phyloP scores from a whole-genome alignment of 2,888 invertebrate genomes.

The Choreutis nemorana region DNA sequence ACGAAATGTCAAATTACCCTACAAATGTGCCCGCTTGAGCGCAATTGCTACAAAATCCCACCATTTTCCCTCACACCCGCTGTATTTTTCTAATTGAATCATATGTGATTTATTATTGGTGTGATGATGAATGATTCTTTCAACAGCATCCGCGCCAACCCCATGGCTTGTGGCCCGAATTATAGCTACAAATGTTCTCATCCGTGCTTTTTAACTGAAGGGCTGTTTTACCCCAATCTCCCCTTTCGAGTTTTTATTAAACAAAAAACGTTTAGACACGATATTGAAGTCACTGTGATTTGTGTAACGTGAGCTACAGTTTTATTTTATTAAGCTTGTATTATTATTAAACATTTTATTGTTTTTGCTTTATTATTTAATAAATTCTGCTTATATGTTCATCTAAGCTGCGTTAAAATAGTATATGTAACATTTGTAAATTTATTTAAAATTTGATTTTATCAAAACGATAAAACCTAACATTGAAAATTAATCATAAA shows the following conservation, averaged over 20 bases:
- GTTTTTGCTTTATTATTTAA: too few species aligned
- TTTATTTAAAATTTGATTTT: too few species aligned
- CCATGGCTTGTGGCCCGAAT: slow-evolving; percentile 52
- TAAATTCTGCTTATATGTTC: too few species aligned
- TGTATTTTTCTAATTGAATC: slow-evolving; percentile 65
- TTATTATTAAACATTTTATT: too few species aligned
- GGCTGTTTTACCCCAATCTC: slow-evolving; percentile 26
- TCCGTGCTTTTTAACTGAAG: slow-evolving; percentile 51
- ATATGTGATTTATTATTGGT: slow-evolving; percentile 65
- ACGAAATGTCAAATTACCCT: slow-evolving; percentile 54
- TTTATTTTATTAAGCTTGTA: too few species aligned
- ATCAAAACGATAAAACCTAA: too few species aligned
- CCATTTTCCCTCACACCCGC: slow-evolving; percentile 33
- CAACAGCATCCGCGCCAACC: slow-evolving; percentile 60
- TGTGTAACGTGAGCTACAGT: too few species aligned
- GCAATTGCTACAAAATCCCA: slow-evolving; percentile 42
- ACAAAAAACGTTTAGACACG: too few species aligned
- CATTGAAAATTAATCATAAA: too few species aligned
- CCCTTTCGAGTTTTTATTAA: slow-evolving; percentile 48
- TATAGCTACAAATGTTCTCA: slow-evolving; percentile 61
- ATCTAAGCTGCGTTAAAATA: too few species aligned
- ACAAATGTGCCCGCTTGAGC: slow-evolving; percentile 32
- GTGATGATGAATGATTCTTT: slow-evolving; percentile 67
- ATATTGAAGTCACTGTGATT: too few species aligned
- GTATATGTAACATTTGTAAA: too few species aligned